phyloP scores from a whole-genome alignment of 2,888 invertebrate genomes.

The Parasteatoda lunata region DNA sequence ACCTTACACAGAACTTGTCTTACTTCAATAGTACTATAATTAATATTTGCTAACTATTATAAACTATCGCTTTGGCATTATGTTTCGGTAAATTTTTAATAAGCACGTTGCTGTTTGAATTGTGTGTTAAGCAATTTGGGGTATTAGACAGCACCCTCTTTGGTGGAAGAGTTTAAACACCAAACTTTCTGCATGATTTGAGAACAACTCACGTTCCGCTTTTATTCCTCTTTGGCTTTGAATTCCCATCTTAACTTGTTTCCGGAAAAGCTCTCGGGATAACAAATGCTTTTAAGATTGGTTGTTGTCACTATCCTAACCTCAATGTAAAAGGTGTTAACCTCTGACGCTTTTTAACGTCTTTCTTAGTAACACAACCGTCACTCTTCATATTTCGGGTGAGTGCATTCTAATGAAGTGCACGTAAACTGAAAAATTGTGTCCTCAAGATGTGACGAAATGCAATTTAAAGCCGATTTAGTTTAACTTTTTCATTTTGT shows the following conservation, averaged over 20 bases:
- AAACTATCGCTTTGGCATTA: no score
- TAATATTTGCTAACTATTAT: no score
- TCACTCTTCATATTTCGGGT: conserved; percentile 12
- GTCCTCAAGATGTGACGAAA: conserved; percentile 11
- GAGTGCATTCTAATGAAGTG: conserved; percentile 1
- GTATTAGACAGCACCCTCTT: conserved; percentile 9
- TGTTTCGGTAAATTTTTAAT: no score
- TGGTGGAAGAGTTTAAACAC: conserved; percentile 8
- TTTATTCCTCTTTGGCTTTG: not conserved
- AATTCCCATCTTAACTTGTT: not conserved
- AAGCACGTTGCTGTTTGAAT: no score
- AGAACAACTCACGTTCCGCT: conserved; percentile 12
- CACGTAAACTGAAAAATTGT: conserved; percentile 13
- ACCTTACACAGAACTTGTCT: no score
- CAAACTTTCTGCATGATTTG: conserved; percentile 29
- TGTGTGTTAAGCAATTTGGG: no score
- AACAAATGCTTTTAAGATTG: conserved; percentile 32
- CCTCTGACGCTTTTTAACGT: not conserved
- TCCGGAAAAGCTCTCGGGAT: conserved; percentile 1
- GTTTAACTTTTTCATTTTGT: not conserved
- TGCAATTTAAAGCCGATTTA: conserved; percentile 20
- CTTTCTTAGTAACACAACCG: not conserved
- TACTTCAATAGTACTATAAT: no score
- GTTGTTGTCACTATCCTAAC: conserved; percentile 26
- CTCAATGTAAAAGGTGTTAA: conserved; percentile 14